Evolutionary conservation across 2,888 invertebrate species (phyloP), one percentile per base, ranked within the genome.

Genomic region (Tetrapedia diversipes): DNA sequence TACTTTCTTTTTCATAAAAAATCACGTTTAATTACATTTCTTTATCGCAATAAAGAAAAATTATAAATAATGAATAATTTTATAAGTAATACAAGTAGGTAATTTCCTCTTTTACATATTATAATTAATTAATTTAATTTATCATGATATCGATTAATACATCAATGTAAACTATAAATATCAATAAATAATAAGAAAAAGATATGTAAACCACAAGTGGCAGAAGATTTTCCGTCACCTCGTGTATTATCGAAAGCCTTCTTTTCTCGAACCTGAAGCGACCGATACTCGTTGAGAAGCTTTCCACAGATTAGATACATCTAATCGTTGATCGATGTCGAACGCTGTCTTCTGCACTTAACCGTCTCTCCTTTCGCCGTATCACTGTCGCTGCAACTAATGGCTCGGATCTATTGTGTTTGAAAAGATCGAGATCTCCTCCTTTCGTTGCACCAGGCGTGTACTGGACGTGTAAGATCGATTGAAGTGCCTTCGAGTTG

Each of bases 301-400:
- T 65, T 29, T 37, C 41, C 45, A 24, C 29, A 57, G 56, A 41
- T 67, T 49, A 49, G 57, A 74, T 71, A 63, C 67, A 69, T 54
- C 72, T 75, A 69, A 77, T 82, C 80, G 69, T 53, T 53, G 73
- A 82, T 75, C 75, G 60, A 63, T 71, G 49, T 37, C 45, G 61
- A 56, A n/a, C 65, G 47, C 72, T 75, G 67, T 70, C 63, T 67
- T 65, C 68, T 49, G 60, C 63, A 45, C 66, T 76, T 79, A 76
- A 79, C 65, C 67, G 57, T 49, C 64, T 53, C 53, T 47, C 63
- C 63, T 68, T 66, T 47, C 54, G 51, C 34, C 54, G 47, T 80
- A 57, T 68, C 63, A 66, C 68, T 59, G 68, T 49, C 57, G 49
- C 57, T 78, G 78, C 78, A 73, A 66, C 66, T 71, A 82, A 83